Evolutionary conservation across 2,797 vertebrate genomes (phyloP).

Genomic region (Nothura maculosa): DNA sequence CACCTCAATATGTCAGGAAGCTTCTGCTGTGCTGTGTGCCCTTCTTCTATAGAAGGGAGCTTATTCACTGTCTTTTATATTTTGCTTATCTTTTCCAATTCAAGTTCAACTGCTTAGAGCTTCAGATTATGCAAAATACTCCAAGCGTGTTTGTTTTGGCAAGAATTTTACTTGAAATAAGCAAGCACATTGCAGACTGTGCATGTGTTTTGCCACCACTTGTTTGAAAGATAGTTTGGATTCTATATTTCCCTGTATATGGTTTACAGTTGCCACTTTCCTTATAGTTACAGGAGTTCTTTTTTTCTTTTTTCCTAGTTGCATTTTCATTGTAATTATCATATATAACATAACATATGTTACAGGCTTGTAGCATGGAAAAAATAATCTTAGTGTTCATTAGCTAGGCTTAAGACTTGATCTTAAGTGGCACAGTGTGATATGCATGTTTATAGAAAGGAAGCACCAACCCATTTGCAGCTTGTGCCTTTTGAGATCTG

Average conservation of each 20-base stretch:
- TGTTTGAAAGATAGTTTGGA: neutral
- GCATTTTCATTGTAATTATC: neutral
- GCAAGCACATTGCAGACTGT: neutral
- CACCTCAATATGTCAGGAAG: neutral
- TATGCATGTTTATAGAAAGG: neutral
- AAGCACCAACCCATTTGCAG: neutral
- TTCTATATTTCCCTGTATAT: neutral
- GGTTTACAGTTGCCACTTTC: neutral
- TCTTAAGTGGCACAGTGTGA: neutral
- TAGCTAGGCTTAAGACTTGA: neutral
- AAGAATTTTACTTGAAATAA: neutral
- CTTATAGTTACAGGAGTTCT: neutral
- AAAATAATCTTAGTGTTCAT: rapidly evolving
- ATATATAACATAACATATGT: too few relatives aligned
- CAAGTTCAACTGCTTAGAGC: neutral
- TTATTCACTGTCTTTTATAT: neutral
- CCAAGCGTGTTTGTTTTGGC: slow-evolving; percentile 20
- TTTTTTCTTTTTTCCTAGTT: neutral
- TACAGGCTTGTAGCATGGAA: neutral
- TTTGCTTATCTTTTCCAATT: neutral
- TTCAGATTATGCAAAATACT: slow-evolving; percentile 18
- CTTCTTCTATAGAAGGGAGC: neutral
- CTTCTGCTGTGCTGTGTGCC: neutral
- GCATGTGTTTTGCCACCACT: neutral
- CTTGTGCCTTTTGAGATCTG: neutral